A percentile compares a stretch with the other conserved stretches of the same genome.
Evolutionary conservation across 2,113 vertebrate species (phyloP).

Genomic region (Aepyceros melampus): DNA sequence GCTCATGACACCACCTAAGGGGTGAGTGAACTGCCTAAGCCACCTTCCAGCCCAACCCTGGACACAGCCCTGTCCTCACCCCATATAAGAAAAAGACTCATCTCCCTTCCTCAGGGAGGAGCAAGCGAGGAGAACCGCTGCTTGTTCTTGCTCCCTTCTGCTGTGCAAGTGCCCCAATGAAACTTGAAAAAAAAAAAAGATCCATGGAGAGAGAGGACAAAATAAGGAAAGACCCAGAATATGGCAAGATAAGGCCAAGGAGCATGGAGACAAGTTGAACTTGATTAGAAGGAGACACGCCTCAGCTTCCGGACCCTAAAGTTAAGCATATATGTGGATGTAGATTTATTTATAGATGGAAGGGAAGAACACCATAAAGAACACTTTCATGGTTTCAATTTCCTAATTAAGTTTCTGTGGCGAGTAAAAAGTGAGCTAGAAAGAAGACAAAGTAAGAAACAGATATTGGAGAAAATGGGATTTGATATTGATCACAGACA

Average conservation of each 20-base stretch:
- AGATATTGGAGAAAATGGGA: background rate
- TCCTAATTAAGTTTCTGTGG: background rate
- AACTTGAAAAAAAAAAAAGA: background rate
- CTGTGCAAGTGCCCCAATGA: background rate
- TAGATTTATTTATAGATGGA: background rate
- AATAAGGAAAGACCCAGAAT: background rate
- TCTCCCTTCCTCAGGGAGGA: background rate
- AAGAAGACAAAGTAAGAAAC: background rate
- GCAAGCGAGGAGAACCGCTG: background rate
- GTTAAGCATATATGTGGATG: background rate
- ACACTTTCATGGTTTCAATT: background rate
- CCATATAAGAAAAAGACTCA: too few species aligned
- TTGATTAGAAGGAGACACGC: background rate
- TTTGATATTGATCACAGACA: background rate
- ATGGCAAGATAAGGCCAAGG: background rate
- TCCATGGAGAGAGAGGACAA: background rate
- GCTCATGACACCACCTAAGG: background rate
- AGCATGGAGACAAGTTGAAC: background rate
- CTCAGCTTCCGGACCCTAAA: background rate
- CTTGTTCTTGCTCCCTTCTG: background rate
- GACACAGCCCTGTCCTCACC: background rate
- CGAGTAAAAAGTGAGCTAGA: background rate
- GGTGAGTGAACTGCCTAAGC: background rate
- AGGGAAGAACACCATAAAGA: background rate
- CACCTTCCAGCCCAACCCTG: background rate